A percentile compares a stretch with the other conserved stretches of the same genome.
Conservation (phyloP, 2,797 vertebrate species). For the Myotis pilosus region DNA sequence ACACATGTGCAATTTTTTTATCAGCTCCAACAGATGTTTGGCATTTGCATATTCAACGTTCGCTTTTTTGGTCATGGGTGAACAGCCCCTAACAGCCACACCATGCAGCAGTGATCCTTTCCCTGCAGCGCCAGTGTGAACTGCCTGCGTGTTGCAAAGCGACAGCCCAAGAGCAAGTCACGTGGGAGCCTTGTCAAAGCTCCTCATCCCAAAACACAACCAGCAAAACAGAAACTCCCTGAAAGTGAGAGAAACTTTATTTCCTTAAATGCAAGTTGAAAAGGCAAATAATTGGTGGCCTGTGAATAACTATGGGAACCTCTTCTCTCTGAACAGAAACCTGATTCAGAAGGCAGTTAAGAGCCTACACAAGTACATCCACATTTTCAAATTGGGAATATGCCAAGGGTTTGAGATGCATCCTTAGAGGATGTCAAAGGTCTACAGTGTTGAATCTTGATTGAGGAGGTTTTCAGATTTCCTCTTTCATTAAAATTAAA, state of each 20-base stretch:
- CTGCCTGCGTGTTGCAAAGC: background rate
- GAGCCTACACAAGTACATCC: background rate
- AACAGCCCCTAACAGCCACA: background rate
- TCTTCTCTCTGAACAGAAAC: background rate
- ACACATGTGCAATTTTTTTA: background rate
- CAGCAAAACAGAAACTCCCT: conserved; percentile 22
- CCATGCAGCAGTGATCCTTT: background rate
- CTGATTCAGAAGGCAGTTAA: conserved; percentile 27
- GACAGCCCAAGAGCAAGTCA: background rate
- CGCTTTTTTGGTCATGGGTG: background rate
- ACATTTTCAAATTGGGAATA: conserved; percentile 1
- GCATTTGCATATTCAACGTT: background rate
- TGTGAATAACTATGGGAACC: background rate
- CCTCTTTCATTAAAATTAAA: conserved; percentile 21
- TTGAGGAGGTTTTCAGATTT: background rate
- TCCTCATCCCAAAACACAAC: background rate
- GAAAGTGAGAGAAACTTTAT: background rate
- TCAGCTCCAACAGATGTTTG: background rate
- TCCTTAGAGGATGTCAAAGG: background rate
- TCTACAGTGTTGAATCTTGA: conserved; percentile 27
- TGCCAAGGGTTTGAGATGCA: background rate
- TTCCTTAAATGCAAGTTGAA: background rate
- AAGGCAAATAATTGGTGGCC: background rate
- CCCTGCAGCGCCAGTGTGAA: background rate
- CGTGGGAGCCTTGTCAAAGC: background rate